Evolutionary conservation across 2,888 invertebrate genomes (phyloP).

Genomic region (Vesta saturnalis): DNA sequence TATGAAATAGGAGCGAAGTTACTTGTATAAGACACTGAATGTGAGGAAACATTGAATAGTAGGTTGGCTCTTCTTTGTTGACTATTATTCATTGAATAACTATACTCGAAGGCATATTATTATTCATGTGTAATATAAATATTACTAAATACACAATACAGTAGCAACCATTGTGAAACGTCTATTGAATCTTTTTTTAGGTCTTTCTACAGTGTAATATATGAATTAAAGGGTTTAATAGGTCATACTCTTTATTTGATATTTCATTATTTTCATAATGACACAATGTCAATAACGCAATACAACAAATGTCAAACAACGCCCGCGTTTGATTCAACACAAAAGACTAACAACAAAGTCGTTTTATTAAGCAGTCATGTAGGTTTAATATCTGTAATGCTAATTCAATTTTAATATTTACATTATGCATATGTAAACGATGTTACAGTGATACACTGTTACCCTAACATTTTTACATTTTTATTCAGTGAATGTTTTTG

Average conservation of each 20-base stretch:
- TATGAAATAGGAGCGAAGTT: not conserved
- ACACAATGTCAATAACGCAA: conserved; percentile 3
- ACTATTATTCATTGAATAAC: conserved; percentile 26
- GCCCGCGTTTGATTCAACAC: conserved; percentile 18
- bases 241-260: not conserved
- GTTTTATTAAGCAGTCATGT: conserved; percentile 27
- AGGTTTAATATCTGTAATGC: conserved; percentile 25
- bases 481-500: conserved; percentile 6
- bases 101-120: conserved; percentile 28
- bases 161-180: conserved; percentile 32
- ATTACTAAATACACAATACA: conserved; percentile 31
- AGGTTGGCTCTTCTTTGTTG: conserved; percentile 21
- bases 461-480: conserved; percentile 7
- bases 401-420: conserved; percentile 30
- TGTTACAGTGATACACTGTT: conserved; percentile 5
- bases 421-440: conserved; percentile 19
- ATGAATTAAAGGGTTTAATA: not conserved
- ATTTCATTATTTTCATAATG: not conserved
- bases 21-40: conserved; percentile 1
- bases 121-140: conserved; percentile 34
- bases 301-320: conserved; percentile 19
- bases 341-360: conserved; percentile 8
- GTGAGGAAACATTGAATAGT: conserved; percentile 25
- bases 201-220: too few species aligned
- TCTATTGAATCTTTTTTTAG: conserved; percentile 23